These are phyloP conservation scores for Eulemur mongoz DNA, from an alignment of 2,797 vertebrate genomes.

Conservation along the genomic window DNA sequence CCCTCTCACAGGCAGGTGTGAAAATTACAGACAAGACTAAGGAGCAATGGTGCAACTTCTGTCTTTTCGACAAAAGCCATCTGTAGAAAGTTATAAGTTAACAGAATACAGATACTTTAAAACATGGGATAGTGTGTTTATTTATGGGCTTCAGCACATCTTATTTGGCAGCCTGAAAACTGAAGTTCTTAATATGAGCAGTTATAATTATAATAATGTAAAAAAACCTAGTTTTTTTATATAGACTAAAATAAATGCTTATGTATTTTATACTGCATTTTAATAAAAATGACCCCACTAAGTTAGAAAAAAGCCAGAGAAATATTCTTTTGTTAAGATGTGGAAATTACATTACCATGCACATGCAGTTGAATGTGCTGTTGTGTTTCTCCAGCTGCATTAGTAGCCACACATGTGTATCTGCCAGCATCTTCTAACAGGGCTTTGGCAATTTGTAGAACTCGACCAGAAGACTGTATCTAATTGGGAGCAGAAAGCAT, in stretches of 20 bases:
- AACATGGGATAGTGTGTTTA: background rate
- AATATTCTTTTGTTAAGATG: background rate
- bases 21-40: background rate
- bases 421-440: constrained; percentile 91
- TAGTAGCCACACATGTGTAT: constrained; percentile 97
- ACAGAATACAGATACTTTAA: background rate
- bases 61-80: background rate
- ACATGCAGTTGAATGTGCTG: constrained; percentile 91
- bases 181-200: background rate
- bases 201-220: background rate
- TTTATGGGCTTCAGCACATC: background rate
- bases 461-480: constrained; percentile 93
- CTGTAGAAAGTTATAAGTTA: background rate
- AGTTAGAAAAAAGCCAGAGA: background rate
- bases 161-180: background rate
- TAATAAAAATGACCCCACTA: background rate
- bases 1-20: background rate
- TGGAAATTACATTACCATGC: constrained; percentile 89
- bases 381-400: constrained; percentile 95
- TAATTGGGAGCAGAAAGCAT: constrained; percentile 83
- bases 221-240: background rate
- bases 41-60: background rate
- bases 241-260: background rate
- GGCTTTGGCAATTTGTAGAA: constrained; percentile 89
- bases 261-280: background rate